Evolutionary conservation across 2,888 invertebrate species (phyloP).

Genomic region (Cylindroiulus punctatus): DNA sequence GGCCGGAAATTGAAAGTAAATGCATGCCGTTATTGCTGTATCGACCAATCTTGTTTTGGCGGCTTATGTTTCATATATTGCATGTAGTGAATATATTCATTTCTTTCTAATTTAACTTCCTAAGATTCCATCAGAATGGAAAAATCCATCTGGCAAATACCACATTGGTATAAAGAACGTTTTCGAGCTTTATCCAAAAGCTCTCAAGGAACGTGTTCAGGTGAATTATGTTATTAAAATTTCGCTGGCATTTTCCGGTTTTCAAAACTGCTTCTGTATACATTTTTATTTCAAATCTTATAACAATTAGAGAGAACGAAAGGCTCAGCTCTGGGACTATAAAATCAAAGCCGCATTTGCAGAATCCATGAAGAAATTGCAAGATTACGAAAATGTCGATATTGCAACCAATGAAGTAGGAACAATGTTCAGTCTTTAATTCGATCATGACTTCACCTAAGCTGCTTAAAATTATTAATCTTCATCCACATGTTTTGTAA

Average conservation of each 20-base stretch:
- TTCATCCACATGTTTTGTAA: slow-evolving; percentile 1
- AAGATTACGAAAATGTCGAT: slow-evolving; percentile 73
- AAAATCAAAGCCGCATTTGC: slow-evolving; percentile 82
- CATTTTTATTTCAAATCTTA: slow-evolving; percentile 35
- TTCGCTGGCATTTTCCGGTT: neutral
- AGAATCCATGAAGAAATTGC: slow-evolving; percentile 78
- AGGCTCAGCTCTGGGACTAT: slow-evolving; percentile 86
- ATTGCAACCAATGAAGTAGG: neutral
- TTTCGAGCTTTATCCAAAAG: slow-evolving; percentile 86
- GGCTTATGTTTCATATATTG: neutral
- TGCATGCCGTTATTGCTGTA: neutral
- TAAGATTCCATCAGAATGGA: slow-evolving; percentile 83
- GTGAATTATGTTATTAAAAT: slow-evolving; percentile 57
- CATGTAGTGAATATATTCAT: neutral
- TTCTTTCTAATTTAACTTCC: neutral
- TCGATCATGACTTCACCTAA: neutral
- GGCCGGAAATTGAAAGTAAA: slow-evolving; percentile 87
- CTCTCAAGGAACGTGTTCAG: slow-evolving; percentile 80
- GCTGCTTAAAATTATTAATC: neutral
- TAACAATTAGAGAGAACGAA: slow-evolving; percentile 74
- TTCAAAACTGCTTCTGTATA: neutral
- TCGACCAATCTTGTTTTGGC: neutral
- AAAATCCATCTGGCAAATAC: slow-evolving; percentile 84
- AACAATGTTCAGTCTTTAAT: neutral
- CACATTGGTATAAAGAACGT: slow-evolving; percentile 88